phyloP scores from a whole-genome alignment of 2,113 vertebrate genomes.

The Agapornis roseicollis region DNA sequence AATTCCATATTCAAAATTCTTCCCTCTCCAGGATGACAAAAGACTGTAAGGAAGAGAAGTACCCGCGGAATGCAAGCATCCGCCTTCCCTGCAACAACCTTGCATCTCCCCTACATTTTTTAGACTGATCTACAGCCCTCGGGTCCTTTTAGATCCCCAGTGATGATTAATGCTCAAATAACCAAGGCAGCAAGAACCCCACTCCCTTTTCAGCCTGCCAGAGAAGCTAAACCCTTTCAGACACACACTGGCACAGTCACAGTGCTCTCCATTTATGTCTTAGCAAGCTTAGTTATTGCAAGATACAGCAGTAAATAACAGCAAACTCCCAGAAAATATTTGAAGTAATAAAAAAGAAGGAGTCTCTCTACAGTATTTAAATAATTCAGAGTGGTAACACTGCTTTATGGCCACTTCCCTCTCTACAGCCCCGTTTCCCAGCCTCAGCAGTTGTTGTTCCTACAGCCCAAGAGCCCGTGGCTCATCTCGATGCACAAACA shows the following conservation, averaged over 20 bases:
- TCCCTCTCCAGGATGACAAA: background rate
- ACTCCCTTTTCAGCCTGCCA: background rate
- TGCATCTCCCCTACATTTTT: background rate
- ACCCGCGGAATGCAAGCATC: background rate
- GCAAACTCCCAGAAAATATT: background rate
- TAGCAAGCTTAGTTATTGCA: background rate
- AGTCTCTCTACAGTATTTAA: background rate
- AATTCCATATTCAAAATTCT: background rate
- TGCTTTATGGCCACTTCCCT: background rate
- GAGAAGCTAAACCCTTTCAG: background rate
- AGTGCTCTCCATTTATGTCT: background rate
- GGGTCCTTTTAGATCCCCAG: background rate
- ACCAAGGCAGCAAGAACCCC: background rate
- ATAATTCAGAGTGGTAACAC: accelerated
- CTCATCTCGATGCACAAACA: accelerated
- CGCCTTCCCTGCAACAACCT: background rate
- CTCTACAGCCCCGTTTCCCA: accelerated
- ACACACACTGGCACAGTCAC: background rate
- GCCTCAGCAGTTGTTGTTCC: background rate
- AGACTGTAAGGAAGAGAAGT: background rate
- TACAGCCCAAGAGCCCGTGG: accelerated
- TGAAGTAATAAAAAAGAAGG: background rate
- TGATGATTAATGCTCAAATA: background rate
- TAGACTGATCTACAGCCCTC: background rate
- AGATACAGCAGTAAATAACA: background rate